phyloP scores from a whole-genome alignment of 2,888 invertebrate genomes.

The Deilephila porcellus region DNA sequence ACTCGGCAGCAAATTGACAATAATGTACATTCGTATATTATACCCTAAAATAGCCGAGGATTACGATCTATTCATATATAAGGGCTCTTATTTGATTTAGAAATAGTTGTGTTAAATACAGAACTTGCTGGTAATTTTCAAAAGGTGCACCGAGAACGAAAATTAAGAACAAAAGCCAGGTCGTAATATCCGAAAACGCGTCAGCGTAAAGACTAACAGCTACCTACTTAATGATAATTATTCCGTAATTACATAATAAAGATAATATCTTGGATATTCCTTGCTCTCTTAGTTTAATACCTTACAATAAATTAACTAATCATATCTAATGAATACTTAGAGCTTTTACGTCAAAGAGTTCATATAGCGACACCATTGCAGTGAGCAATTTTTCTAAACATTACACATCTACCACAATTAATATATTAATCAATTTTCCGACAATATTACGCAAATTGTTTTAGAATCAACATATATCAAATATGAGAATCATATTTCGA shows the following conservation, averaged over 20 bases:
- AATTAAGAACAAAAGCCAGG: conserved; percentile 47
- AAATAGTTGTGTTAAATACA: background rate
- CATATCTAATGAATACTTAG: conserved; percentile 82
- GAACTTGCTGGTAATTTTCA: background rate
- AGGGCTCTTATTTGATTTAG: background rate
- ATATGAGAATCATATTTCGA: conserved; percentile 23
- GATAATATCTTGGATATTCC: conserved; percentile 83
- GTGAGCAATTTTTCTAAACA: conserved; percentile 67
- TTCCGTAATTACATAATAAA: conserved; percentile 64
- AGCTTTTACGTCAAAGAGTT: conserved; percentile 65
- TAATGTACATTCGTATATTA: conserved; percentile 29
- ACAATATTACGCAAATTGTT: background rate
- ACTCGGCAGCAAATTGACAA: conserved; percentile 30
- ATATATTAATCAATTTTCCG: conserved; percentile 16
- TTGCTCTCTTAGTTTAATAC: conserved; percentile 73
- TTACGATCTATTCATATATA: background rate
- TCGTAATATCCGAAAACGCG: conserved; percentile 66
- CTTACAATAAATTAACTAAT: conserved; percentile 79
- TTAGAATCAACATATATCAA: conserved; percentile 6
- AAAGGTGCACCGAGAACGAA: conserved; percentile 18
- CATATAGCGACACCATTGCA: conserved; percentile 64
- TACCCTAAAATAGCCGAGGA: conserved; percentile 15
- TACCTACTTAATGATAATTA: conserved; percentile 64
- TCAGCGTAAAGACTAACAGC: conserved; percentile 66
- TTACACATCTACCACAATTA: conserved; percentile 24